Evolutionary conservation across 2,888 invertebrate species (phyloP), one percentile per base, ranked within the genome.

Genomic region (Zelleria hepariella): DNA sequence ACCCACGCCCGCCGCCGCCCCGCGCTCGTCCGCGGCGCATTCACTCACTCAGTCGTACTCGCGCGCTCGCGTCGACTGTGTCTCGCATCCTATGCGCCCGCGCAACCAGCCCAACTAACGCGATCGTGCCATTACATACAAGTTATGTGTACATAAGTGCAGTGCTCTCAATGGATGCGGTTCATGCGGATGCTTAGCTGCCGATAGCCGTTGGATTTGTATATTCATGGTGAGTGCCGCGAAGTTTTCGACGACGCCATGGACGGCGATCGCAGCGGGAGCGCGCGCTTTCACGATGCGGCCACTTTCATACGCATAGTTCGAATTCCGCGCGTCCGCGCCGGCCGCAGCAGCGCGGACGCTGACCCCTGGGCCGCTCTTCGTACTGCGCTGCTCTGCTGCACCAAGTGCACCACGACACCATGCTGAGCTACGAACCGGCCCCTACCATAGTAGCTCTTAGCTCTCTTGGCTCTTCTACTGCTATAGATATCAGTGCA

Each of bases 1-100:
- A 42, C 32, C 32, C 32, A 42, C 32, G 32, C 32, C 32, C 81
- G 69, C 72, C 75, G 77, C 80, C 79, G 91, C 91, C 93, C 93
- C 92, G 93, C 93, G 93, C 92, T 92, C 80, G 55, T 26, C 54
- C 80, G n/a, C 55, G 5, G 26, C n/a, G 6, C 26, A 91, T 90
- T 90, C 82, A 78, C 84, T 83, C 82, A 81, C 64, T 79, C 83
- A 85, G 84, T 86, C 80, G 82, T 70, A 74, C 74, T 72, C 74
- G 78, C 74, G 83, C 86, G 80, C 76, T 77, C 80, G 72, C 65
- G 67, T 72, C 47, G 27, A 25, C 49, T 7, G 55, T 27, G 25
- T 27, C 25, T 20, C 53, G 42, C 10, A 15, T 2, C 32, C 15
- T 42, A 10, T 42, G 15, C 15, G 32, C 15, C 32, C 54, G 25